Conservation (phyloP, 2,888 invertebrate species). For the Troides oblongomaculatus region DNA sequence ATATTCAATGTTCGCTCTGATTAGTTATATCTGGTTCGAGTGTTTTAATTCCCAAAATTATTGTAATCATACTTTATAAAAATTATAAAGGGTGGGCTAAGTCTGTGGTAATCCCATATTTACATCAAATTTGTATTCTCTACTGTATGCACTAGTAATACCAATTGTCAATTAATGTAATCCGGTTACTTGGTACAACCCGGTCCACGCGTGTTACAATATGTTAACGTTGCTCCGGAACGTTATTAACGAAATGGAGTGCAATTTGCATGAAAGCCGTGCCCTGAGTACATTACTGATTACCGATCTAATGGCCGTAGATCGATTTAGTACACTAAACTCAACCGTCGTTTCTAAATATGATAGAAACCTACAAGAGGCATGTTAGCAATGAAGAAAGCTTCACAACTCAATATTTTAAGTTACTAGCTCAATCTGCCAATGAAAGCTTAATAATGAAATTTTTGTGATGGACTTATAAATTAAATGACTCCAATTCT, state of each 20-base stretch:
- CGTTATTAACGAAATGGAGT: conserved; percentile 6
- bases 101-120: too few relatives aligned
- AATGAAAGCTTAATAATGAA: too few relatives aligned
- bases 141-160: neutral
- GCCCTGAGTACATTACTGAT: conserved; percentile 6
- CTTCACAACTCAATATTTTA: neutral
- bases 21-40: too few relatives aligned
- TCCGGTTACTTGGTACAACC: conserved; percentile 1
- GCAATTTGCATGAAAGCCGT: conserved; percentile 8
- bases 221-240: neutral
- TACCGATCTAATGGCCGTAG: neutral
- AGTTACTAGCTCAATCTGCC: too few relatives aligned
- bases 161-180: neutral
- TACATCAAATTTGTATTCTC: neutral
- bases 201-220: neutral
- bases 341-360: neutral
- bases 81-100: too few relatives aligned
- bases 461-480: too few relatives aligned
- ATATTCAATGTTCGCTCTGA: too few relatives aligned
- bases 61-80: too few relatives aligned
- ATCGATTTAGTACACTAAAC: conserved; percentile 1
- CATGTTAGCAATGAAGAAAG: neutral
- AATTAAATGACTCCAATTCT: too few relatives aligned
- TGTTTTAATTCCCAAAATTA: too few relatives aligned
- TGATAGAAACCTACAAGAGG: neutral